phyloP scores from a whole-genome alignment of 2,797 vertebrate species.

The Arnoldichthys spilopterus region DNA sequence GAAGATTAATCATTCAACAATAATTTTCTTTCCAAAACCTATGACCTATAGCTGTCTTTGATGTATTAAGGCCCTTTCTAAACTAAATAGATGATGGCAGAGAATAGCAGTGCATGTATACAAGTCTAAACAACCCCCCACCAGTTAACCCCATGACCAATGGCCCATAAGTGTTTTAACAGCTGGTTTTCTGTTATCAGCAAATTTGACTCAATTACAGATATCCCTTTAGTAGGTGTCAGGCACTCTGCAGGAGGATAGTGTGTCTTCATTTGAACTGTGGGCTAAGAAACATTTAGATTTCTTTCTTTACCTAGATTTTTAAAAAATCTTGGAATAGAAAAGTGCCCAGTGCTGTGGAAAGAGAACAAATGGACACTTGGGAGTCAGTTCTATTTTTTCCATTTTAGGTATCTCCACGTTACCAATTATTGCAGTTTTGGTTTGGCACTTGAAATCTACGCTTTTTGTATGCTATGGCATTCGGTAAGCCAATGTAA shows the following conservation, averaged over 20 bases:
- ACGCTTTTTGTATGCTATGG: background rate
- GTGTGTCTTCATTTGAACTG: conserved; percentile 42
- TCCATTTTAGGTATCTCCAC: background rate
- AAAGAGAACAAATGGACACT: background rate
- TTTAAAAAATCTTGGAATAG: background rate
- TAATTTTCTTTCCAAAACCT: background rate
- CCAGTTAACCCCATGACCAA: conserved; percentile 37
- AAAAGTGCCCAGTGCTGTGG: background rate
- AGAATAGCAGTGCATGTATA: conserved; percentile 40
- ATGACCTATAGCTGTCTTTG: background rate
- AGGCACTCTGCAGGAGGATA: conserved; percentile 66
- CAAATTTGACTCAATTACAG: conserved; percentile 73
- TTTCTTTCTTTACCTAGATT: background rate
- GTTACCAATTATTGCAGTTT: background rate
- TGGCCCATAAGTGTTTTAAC: conserved; percentile 79
- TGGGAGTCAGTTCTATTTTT: background rate
- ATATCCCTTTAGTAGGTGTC: conserved; percentile 75
- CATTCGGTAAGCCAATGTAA: background rate
- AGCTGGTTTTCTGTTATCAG: conserved; percentile 77
- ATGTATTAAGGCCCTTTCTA: conserved; percentile 4
- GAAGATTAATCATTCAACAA: conserved; percentile 10
- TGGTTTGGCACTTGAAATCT: conserved; percentile 1
- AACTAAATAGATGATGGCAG: conserved; percentile 41
- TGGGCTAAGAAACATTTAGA: background rate
- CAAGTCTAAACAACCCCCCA: conserved; percentile 43